Base-by-base conservation (phyloP, 2,888 invertebrate species). In the Drosophila prolongata region DNA sequence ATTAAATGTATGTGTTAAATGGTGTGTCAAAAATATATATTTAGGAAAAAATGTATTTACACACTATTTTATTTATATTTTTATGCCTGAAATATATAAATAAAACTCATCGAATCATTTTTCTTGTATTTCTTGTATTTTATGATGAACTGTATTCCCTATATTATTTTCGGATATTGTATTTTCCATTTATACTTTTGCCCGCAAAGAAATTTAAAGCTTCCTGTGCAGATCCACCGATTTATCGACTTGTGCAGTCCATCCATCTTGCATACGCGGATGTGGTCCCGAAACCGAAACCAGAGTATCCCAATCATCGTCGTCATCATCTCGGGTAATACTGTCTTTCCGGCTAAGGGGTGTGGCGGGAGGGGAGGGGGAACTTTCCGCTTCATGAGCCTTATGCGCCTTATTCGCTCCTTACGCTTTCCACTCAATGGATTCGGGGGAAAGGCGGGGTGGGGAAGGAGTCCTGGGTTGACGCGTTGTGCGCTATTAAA, bases 371-470 rank as follows among this genome's bases (percentile, higher is more conserved):
- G 19, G 24, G 55, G 55, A 1, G 16, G 49, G 59, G 75, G 58
- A 66, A n/a, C 65, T 82, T 86, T 77, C 75, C 86, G 83, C 83
- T 76, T 83, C 81, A 86, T 80, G 77, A 72, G 74, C 62, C 54
- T 69, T 73, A 68, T 81, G 76, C 68, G 77, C 34, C 65, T 75
- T 64, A 56, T 49, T 67, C 65, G 64, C 67, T 67, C 61, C 79
- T 80, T 78, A 72, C 74, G 80, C 66, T 86, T 83, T 86, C 86
- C 83, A 84, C 79, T 79, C 83, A 77, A 86, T 83, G 86, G 65
- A 50, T 34, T 50, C 24, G 40, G 30, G 6, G 38, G n/a, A 13
- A 16, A 6, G 19, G 46, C 6, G 10, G 35, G 35, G 59, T 9
- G 4, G 2, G 10, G 3, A 24, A 27, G 43, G 49, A n/a, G 27